Conservation (phyloP, 2,113 vertebrate genomes). For the Bagarius yarrelli region DNA sequence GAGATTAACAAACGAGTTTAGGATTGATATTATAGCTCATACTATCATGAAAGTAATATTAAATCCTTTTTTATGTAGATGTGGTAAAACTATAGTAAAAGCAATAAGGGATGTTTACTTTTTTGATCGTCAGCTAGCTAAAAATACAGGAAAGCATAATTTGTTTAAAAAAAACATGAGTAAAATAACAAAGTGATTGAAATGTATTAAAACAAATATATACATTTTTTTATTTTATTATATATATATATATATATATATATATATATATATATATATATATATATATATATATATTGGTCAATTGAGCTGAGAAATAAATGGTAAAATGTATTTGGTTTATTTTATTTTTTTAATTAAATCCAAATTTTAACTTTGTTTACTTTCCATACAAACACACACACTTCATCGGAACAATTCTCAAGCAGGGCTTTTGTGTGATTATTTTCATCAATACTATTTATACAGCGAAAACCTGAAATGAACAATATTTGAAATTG, state of each 20-base stretch:
- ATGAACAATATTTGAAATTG: background rate
- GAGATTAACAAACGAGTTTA: background rate
- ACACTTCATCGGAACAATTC: background rate
- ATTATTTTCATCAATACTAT: background rate
- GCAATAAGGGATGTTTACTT: background rate
- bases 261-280: too few species aligned
- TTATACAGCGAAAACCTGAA: background rate
- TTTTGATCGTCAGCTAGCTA: background rate
- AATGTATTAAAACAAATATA: background rate
- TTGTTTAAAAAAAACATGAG: background rate
- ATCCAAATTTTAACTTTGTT: too few species aligned
- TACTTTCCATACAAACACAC: background rate
- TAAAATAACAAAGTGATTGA: background rate
- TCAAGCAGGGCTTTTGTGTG: background rate
- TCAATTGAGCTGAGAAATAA: too few species aligned
- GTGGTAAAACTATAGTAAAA: background rate
- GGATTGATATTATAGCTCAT: background rate
- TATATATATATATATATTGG: too few species aligned
- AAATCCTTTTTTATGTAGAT: background rate
- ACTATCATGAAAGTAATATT: background rate
- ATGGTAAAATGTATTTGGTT: too few species aligned
- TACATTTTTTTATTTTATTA: too few species aligned
- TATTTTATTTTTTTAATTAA: too few species aligned
- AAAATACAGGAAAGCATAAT: too few species aligned
- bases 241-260: too few species aligned